Evolutionary conservation across 2,888 invertebrate genomes (phyloP).

Genomic region (Cephus rjabovi): DNA sequence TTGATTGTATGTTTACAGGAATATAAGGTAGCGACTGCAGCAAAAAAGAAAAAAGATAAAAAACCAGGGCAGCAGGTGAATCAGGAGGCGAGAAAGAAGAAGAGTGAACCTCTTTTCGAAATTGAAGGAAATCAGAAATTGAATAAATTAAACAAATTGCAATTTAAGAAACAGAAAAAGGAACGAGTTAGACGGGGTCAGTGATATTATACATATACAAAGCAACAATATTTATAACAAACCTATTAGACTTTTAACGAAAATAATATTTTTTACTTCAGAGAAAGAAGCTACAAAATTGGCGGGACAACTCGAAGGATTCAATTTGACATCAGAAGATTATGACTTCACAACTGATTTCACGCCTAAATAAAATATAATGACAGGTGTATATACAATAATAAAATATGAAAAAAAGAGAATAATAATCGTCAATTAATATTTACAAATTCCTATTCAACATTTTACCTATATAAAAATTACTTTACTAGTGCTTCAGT

Average conservation of each 20-base stretch:
- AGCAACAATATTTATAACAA: background rate
- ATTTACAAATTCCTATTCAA: background rate
- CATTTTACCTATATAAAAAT: background rate
- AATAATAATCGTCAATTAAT: background rate
- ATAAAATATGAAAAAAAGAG: background rate
- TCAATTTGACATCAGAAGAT: slow-evolving; percentile 70
- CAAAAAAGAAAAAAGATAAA: slow-evolving; percentile 29
- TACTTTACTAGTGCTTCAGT: background rate
- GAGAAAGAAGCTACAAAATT: slow-evolving; percentile 76
- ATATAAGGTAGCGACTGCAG: slow-evolving; percentile 45
- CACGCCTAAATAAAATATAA: slow-evolving; percentile 18
- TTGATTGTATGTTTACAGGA: slow-evolving; percentile 38
- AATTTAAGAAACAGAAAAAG: slow-evolving; percentile 78
- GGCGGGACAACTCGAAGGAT: slow-evolving; percentile 75
- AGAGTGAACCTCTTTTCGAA: slow-evolving; percentile 75
- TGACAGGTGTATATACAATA: background rate
- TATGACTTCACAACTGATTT: slow-evolving; percentile 76
- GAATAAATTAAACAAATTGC: slow-evolving; percentile 72
- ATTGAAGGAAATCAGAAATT: slow-evolving; percentile 77
- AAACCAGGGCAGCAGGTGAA: slow-evolving; percentile 21
- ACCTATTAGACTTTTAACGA: background rate
- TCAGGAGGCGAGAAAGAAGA: slow-evolving; percentile 61
- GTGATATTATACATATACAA: slow-evolving; percentile 14
- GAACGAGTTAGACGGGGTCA: slow-evolving; percentile 66
- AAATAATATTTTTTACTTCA: slow-evolving; percentile 37